Conservation (phyloP, 2,797 vertebrate species). For the Echiichthys vipera region DNA sequence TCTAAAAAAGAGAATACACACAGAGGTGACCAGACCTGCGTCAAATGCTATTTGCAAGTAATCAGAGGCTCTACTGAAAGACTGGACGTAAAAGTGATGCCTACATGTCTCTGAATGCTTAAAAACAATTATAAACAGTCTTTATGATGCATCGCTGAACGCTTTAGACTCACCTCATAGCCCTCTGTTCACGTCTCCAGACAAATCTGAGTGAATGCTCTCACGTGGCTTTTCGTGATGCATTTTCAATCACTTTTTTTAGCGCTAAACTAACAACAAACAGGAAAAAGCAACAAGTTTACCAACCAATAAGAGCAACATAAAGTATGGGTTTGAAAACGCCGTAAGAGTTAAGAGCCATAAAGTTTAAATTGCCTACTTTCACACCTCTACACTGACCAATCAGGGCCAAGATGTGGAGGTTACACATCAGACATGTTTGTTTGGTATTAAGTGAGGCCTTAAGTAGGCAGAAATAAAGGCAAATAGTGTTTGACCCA, state of each 20-base stretch:
- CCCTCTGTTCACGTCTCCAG: too few relatives aligned
- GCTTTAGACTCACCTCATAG: too few relatives aligned
- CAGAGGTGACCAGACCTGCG: conserved; percentile 36
- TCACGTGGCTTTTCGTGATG: background rate
- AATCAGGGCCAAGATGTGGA: too few relatives aligned
- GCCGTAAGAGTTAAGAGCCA: background rate
- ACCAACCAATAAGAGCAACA: background rate
- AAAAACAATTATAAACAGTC: background rate
- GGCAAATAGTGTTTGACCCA: conserved; percentile 38
- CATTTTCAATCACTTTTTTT: background rate
- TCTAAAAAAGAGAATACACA: conserved; percentile 18
- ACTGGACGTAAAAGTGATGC: too few relatives aligned
- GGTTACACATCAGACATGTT: too few relatives aligned
- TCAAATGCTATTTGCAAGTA: conserved; percentile 38
- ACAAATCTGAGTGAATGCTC: background rate
- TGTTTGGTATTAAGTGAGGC: too few relatives aligned
- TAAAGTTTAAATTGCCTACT: background rate
- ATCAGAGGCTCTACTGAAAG: background rate
- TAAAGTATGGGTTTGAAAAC: background rate
- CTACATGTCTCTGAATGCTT: background rate
- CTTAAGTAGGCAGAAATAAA: background rate
- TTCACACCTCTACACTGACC: background rate
- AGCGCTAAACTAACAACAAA: too few relatives aligned
- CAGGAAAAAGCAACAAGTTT: background rate
- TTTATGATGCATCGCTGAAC: too few relatives aligned